Base-by-base conservation (phyloP, 2,113 vertebrate species). In the Epinephelus cyanopodus region DNA sequence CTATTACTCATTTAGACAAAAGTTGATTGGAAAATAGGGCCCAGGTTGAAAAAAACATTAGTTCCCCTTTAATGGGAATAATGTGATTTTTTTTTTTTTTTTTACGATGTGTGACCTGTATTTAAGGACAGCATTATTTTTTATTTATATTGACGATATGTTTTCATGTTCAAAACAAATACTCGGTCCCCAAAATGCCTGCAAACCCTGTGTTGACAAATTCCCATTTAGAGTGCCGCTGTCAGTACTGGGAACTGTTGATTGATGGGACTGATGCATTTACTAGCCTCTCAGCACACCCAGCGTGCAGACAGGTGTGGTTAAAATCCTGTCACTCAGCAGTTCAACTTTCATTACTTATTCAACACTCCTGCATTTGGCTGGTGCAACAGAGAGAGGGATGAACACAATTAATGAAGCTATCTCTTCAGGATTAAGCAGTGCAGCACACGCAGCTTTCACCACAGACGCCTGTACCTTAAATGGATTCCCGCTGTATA, bases 331-430 rank as follows among this genome's bases (percentile, higher is more conserved):
- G 92, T 92, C 92, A 89, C 88, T 92, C 90, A 90, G 76, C 88
- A 42, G 58, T 80, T 87, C 83, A 70, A 58, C 74, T 74, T 54
- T n/a, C 84, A 90, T 90, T 74, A 87, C 77, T 83, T 83, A 93
- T 93, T 92, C 82, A 90, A 80, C 65, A 33, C 37, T 63, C 56
- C 62, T 86, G 81, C 77, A 76, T 89, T 84, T 74, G 74, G 76
- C 77, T 37, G 69, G 12, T 33, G 81, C 73, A 47, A 65, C 57
- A 74, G 61, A 84, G 82, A 82, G 73, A 47, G 33, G 76, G 78
- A 66, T 61, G 70, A 86, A 73, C 67, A 83, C 89, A 90, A 90
- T 90, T 92, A 94, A 91, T 91, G 90, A 81, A 90, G 93, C 89
- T 81, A 89, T 93, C 86, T 83, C 65, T 84, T 76, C 76, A 70